Evolutionary conservation across 92 coral and sea anemone genomes (phyloP), one percentile per base, ranked within the genome.

Genomic region (Porites evermanni): DNA sequence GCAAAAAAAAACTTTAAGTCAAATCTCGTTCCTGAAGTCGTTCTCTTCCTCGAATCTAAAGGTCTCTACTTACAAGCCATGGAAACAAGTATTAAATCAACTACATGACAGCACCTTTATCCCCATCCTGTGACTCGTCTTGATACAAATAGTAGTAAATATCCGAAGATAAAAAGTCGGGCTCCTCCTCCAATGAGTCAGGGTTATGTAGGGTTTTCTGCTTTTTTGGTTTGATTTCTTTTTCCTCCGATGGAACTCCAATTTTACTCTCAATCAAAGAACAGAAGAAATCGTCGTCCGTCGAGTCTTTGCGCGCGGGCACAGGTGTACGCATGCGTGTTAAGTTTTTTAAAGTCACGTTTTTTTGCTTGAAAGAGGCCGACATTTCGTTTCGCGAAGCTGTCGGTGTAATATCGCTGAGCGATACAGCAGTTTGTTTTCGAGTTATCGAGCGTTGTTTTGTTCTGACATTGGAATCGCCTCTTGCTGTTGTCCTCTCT

Each of bases 91-190:
- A 19, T 21, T 16, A 3, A 19, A 18, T 8, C 29, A 17, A 8
- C 0, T 20, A 5, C 51, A 16, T 14, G 2, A 20, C n/a, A 73
- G 53, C 21, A 83, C 87, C 87, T 73, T 64, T 61, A 6, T 64
- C 32, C 17, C 16, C 64, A 6, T 63, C 73, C 14, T 32, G 64
- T 47, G 82, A 7, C 18, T 80, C 90, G 50, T 90, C 76, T 63
- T 90, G 70, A 76, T 90, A 79, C 77, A 79, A 79, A 44, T 74
- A 81, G 51, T 68, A 74, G 18, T 85, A 85, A 10, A 75, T 76
- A 21, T 90, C 93, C 53, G 93, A 90, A 10, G 90, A 85, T 68
- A 90, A 83, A 64, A 67, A 73, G 64, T 85, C 90, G 6, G 93
- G 90, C 58, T 10, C 61, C 26, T 80, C 78, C 12, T 69, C 85